Evolutionary conservation across 2,113 vertebrate species (phyloP), one percentile per base, ranked within the genome.

Genomic region (Tachysurus fulvidraco): DNA sequence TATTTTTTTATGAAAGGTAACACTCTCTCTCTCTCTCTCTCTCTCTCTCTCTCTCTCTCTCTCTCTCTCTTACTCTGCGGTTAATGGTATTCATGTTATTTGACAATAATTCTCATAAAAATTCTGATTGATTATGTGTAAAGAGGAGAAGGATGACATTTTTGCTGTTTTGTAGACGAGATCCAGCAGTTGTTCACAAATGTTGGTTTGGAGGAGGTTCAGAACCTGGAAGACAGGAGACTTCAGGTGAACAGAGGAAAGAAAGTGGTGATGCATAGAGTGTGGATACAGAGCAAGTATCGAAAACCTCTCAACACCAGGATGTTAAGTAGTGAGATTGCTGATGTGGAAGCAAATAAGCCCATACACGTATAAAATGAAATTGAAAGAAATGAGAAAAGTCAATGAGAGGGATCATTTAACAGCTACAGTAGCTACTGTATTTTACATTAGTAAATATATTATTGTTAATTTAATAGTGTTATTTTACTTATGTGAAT

Each of bases 1-100:
- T 98, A 98, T 93, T 99, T 97, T 93, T 99, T 99, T 91, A 96
- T 95, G 55, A 96, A 96, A 98, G 97, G 97, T 99, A 95, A 80
- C 88, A 78, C 69, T 17, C 54, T 78, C 59, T 78, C n/a, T 50
- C 8, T 13, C 23, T 44, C 57, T 21, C 7, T 4, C 46, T 46
- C 46, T 46, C 46, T 46, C 46, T 46, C 46, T 46, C 46, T 46
- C 46, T 46, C 46, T 46, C 46, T 46, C 46, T 46, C 46, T 46
- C 46, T 50, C 46, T 2, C 46, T 2, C 46, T 50, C 46, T 50
- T 50, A 50, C 46, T 50, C 46, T 50, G 46, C 8, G 46, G 54
- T 54, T 80, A 10, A 25, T 44, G 25, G 16, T 59, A 11, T 74
- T 74, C 1, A 44, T 12, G 69, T 25, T 79, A 65, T 67, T 73